Percentiles rank a stretch among this genome's conserved stretches.
phyloP scores from a whole-genome alignment of 2,797 vertebrate species.

The Poecilia picta region DNA sequence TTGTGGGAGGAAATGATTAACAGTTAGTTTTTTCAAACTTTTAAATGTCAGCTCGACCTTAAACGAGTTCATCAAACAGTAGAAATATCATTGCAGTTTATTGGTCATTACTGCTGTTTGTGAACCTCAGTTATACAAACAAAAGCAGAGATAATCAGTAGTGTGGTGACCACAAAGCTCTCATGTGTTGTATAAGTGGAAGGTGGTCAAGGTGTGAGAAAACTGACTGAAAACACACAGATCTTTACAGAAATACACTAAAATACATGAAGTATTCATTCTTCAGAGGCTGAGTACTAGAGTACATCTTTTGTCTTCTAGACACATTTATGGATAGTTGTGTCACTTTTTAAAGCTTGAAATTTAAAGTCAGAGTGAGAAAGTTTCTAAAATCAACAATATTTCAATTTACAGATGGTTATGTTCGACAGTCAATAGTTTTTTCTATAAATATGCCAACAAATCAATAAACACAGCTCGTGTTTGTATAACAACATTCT shows the following conservation, averaged over 20 bases:
- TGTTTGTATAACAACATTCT: slow-evolving; percentile 33
- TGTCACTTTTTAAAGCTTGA: not conserved
- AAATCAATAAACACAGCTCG: slow-evolving; percentile 24
- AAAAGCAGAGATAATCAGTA: slow-evolving; percentile 14
- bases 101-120: slow-evolving; percentile 35
- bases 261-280: not conserved
- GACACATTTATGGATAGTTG: not conserved
- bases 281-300: not conserved
- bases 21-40: slow-evolving; percentile 64
- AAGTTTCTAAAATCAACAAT: slow-evolving; percentile 15
- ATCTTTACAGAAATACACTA: not conserved
- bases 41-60: slow-evolving; percentile 67
- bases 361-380: not conserved
- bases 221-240: not conserved
- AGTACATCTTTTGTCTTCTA: not conserved
- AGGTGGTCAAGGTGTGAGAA: not conserved
- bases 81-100: slow-evolving; percentile 35
- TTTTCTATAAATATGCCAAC: slow-evolving; percentile 33
- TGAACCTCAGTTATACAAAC: slow-evolving; percentile 41
- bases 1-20: slow-evolving; percentile 66
- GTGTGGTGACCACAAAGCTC: not conserved
- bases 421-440: slow-evolving; percentile 38
- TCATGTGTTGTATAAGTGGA: not conserved
- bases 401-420: slow-evolving; percentile 12
- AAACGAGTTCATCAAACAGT: slow-evolving; percentile 46